A percentile compares a stretch with the other conserved stretches of the same genome.
phyloP scores from a whole-genome alignment of 2,888 invertebrate genomes.

The Plagodis dolabraria region DNA sequence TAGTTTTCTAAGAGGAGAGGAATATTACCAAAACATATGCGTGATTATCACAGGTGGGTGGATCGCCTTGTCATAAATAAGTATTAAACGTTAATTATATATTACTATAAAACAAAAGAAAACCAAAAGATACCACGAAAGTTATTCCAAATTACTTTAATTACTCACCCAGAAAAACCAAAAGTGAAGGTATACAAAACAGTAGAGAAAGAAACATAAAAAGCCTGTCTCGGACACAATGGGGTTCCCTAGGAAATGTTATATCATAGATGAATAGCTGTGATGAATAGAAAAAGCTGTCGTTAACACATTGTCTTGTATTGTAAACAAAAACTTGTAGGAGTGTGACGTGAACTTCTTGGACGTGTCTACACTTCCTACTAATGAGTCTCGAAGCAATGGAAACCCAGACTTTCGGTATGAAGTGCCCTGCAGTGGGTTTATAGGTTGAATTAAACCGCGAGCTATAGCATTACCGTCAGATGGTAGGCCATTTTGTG shows the following conservation, averaged over 20 bases:
- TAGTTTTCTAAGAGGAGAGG: too few species aligned
- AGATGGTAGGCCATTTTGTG: too few species aligned
- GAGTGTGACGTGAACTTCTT: not conserved
- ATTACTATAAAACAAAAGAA: not conserved
- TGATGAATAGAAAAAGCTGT: not conserved
- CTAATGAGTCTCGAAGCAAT: too few species aligned
- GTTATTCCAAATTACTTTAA: not conserved
- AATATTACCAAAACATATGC: too few species aligned
- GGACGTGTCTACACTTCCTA: conserved; percentile 4
- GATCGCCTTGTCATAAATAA: too few species aligned
- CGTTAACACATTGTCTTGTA: conserved; percentile 6
- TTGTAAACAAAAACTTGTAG: conserved; percentile 8
- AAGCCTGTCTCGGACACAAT: conserved; percentile 12
- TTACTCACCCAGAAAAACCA: conserved; percentile 1
- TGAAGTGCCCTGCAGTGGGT: too few species aligned
- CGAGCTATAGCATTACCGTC: too few species aligned
- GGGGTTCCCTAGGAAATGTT: conserved; percentile 13
- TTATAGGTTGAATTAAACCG: too few species aligned
- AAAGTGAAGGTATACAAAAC: conserved; percentile 7
- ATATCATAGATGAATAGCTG: conserved; percentile 9
- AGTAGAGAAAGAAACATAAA: conserved; percentile 8
- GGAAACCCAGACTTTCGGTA: too few species aligned
- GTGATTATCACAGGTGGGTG: too few species aligned
- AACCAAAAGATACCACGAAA: not conserved
- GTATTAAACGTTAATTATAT: not conserved